Base-by-base conservation (phyloP, 2,113 vertebrate genomes). In the Perca flavescens region DNA sequence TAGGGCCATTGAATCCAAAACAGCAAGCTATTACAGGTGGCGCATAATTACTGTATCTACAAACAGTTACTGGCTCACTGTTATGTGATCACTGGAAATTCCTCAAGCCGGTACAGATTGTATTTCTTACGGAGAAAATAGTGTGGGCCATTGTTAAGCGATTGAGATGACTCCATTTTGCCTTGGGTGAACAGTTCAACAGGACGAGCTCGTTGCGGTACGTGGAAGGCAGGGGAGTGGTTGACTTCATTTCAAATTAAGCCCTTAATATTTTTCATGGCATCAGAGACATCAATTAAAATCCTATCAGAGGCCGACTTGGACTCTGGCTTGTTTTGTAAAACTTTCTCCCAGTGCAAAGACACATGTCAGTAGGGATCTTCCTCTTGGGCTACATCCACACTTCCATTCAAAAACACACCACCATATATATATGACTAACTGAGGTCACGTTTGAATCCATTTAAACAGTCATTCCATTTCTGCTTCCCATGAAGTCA, bases 1-100 rank as follows among this genome's bases (percentile, higher is more conserved):
- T 79, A 87, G 52, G 54, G 86, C 81, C 86, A 86, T 82, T n/a
- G 50, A 85, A 88, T 92, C 91, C 86, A 88, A 91, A 94, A 88
- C 79, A 88, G 91, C 92, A 77, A 92, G 93, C 90, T 91, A 91
- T 94, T 92, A 91, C 93, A 95, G 91, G 94, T 93, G 91, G 74
- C 61, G 53, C 88, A 88, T 89, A 91, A 95, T 94, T 87, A 86
- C 92, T 92, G 74, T 72, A 90, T 91, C 90, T 89, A 94, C 89
- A 94, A 95, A 93, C 91, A 90, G 86, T 87, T 82, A 47, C 85
- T 81, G 83, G 77, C 78, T 84, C 68, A 50, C 86, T 84, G 83
- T 85, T 86, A 91, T 86, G 78, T 79, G 84, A 93, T 88, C 90
- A 83, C 46, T 89, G 54, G 54, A 92, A 90, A 93, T 93, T 94